Evolutionary conservation across 2,113 vertebrate genomes (phyloP).

Genomic region (Otis tarda): DNA sequence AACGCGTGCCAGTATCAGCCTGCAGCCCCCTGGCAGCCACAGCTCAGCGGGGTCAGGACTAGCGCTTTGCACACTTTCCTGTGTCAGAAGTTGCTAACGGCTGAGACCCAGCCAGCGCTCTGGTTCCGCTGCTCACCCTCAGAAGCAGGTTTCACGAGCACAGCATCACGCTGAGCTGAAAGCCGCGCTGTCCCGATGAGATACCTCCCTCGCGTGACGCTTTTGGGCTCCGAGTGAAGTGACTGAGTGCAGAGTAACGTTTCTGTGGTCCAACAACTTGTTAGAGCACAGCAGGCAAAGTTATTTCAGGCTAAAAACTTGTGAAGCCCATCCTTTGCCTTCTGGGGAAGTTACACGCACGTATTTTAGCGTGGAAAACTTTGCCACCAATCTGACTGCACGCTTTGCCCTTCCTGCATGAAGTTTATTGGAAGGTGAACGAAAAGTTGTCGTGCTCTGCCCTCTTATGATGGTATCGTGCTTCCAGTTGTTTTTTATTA

Average conservation of each 20-base stretch:
- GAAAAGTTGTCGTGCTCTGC: slow-evolving; percentile 12
- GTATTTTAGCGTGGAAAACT: neutral
- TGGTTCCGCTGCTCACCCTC: neutral
- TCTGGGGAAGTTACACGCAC: neutral
- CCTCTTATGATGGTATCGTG: neutral
- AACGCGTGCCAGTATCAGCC: neutral
- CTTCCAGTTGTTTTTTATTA: neutral
- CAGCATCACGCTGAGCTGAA: neutral
- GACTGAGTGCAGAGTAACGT: too few species aligned
- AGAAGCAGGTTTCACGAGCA: neutral
- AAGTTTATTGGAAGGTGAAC: neutral
- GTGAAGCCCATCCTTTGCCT: neutral
- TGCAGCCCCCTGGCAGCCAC: neutral
- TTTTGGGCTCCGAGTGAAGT: neutral
- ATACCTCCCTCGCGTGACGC: accelerated
- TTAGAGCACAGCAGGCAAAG: neutral
- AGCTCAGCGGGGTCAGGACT: neutral
- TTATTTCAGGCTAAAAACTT: neutral
- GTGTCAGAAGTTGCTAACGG: too few species aligned
- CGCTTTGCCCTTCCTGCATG: neutral
- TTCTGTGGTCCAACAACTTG: neutral
- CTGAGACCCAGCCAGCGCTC: neutral
- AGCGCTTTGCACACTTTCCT: too few species aligned
- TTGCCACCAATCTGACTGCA: neutral
- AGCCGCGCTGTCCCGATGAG: neutral